Percentiles rank a stretch among this genome's conserved stretches.
Conservation (phyloP, 2,797 vertebrate species). For the Hippocampus kuda region DNA sequence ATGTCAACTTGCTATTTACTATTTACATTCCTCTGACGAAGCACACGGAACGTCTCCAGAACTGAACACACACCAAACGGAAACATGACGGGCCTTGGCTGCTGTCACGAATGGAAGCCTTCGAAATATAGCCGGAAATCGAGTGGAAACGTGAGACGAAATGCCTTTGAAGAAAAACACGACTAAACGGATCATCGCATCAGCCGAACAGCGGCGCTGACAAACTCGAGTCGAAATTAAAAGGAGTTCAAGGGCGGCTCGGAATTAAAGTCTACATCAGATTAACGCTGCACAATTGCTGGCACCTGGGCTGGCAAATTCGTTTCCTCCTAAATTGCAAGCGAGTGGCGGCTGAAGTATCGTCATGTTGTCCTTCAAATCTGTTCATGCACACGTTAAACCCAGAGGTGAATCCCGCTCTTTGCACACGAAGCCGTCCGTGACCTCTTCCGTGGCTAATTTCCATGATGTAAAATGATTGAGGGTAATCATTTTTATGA, state of each 20-base stretch:
- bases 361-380: neutral
- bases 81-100: neutral
- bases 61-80: neutral
- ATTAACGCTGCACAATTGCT: no score
- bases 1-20: constrained; percentile 40
- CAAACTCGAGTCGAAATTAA: no score
- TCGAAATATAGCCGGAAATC: neutral
- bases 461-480: neutral
- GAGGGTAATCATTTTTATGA: neutral
- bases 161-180: no score
- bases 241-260: no score
- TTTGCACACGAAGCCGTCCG: no score
- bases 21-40: constrained; percentile 31
- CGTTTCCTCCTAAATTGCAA: no score
- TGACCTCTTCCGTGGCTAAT: neutral
- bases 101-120: neutral
- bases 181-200: no score
- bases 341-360: no score
- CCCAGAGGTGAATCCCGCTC: neutral
- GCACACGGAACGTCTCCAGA: neutral
- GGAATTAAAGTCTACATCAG: no score
- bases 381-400: neutral
- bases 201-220: no score
- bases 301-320: no score
- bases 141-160: no score